Evolutionary conservation across 2,888 invertebrate species (phyloP).

Genomic region (Eudasyphora cyanicolor): DNA sequence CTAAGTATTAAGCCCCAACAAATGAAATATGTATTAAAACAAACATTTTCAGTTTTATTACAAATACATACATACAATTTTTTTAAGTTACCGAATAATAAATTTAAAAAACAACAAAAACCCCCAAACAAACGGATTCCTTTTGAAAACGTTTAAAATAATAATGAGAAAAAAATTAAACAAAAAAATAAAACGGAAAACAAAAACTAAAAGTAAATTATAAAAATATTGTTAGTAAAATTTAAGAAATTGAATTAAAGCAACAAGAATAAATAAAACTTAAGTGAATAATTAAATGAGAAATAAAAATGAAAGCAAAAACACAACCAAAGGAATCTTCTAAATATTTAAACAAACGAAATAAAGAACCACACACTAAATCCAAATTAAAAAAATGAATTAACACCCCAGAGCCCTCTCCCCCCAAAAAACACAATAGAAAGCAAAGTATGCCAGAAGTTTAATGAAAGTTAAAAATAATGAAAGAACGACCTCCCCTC

Average conservation of each 20-base stretch:
- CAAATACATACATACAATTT: conserved; percentile 26
- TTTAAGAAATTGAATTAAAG: conserved; percentile 41
- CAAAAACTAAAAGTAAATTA: conserved; percentile 63
- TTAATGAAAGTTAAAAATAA: conserved; percentile 53
- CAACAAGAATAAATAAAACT: conserved; percentile 20
- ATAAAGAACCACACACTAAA: conserved; percentile 66
- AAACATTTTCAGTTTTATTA: conserved; percentile 40
- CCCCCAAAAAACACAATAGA: conserved; percentile 35
- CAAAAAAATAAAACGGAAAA: conserved; percentile 65
- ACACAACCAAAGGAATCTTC: conserved; percentile 66
- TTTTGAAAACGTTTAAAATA: conserved; percentile 51
- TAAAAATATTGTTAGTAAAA: conserved; percentile 69
- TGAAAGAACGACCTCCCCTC: no score
- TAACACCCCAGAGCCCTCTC: neutral
- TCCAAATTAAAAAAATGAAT: conserved; percentile 30
- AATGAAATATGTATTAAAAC: conserved; percentile 5
- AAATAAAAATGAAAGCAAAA: conserved; percentile 58
- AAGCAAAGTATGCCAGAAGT: conserved; percentile 9
- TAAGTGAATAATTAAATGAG: conserved; percentile 45
- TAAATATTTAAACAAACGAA: conserved; percentile 67
- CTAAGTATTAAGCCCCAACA: conserved; percentile 17
- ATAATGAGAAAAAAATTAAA: conserved; percentile 59
- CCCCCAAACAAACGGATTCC: conserved; percentile 33
- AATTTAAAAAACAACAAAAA: conserved; percentile 25
- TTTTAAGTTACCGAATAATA: conserved; percentile 34